These are phyloP conservation scores for Augochlora pura DNA, from an alignment of 1,140 invertebrate genomes.

Conservation along the genomic window DNA sequence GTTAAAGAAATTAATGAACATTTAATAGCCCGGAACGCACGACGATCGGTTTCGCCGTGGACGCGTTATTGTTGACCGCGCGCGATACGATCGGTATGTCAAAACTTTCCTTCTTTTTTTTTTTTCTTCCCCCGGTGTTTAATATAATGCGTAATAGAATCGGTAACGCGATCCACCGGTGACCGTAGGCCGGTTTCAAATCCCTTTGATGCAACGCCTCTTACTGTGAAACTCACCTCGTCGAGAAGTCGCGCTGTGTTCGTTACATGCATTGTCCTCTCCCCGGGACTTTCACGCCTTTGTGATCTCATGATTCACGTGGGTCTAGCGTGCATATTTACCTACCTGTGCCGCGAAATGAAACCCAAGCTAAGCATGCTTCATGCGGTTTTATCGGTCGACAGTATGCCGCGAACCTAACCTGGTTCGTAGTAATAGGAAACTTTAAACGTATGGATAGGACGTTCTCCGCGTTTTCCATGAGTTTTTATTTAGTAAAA, in stretches of 20 bases:
- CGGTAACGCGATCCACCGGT: constrained; percentile 47
- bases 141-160: constrained; percentile 23
- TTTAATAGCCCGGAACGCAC: too few species aligned
- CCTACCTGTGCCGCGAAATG: constrained; percentile 45
- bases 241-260: constrained; percentile 40
- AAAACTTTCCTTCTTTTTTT: not conserved
- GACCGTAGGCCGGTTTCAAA: constrained; percentile 17
- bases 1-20: not conserved
- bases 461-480: too few species aligned
- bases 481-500: too few species aligned
- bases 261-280: constrained; percentile 55
- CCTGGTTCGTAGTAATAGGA: too few species aligned
- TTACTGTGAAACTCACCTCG: constrained; percentile 38
- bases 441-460: too few species aligned
- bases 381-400: constrained; percentile 32
- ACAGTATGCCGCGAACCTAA: not conserved
- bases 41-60: too few species aligned
- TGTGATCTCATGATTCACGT: constrained; percentile 54
- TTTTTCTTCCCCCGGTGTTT: too few species aligned
- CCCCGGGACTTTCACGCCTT: constrained; percentile 24
- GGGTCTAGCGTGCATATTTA: constrained; percentile 32
- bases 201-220: constrained; percentile 29
- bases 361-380: constrained; percentile 44
- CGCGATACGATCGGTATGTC: not conserved
- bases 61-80: not conserved